Evolutionary conservation across 2,888 invertebrate species (phyloP).

Genomic region (Himalopsyche japonica): DNA sequence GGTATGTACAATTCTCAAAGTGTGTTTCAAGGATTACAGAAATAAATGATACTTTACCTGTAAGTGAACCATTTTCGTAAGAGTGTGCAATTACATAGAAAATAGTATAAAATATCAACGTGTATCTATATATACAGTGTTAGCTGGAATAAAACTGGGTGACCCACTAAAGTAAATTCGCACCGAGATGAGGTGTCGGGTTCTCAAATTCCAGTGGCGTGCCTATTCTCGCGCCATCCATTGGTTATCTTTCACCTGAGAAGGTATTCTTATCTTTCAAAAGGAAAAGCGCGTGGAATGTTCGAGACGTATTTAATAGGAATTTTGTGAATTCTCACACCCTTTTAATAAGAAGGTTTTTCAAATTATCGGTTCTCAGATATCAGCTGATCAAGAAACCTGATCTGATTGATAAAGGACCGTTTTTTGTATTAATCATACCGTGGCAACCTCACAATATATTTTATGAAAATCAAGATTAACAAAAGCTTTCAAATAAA

Average conservation of each 20-base stretch:
- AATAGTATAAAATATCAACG: too few species aligned
- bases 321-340: constrained; percentile 17
- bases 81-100: too few species aligned
- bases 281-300: constrained; percentile 7
- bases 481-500: too few species aligned
- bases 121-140: too few species aligned
- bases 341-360: not conserved
- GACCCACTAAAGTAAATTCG: not conserved
- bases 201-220: not conserved
- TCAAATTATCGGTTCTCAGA: not conserved
- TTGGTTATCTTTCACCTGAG: not conserved
- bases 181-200: not conserved
- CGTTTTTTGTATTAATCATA: too few species aligned
- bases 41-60: too few species aligned
- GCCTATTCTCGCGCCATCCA: not conserved
- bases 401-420: too few species aligned
- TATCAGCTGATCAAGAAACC: not conserved
- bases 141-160: not conserved
- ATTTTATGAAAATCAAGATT: too few species aligned
- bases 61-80: too few species aligned
- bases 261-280: not conserved
- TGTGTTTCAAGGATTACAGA: too few species aligned
- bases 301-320: not conserved
- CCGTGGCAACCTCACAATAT: too few species aligned
- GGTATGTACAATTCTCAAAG: too few species aligned